Evolutionary conservation across 2,888 invertebrate species (phyloP), one percentile per base, ranked within the genome.

Genomic region (Steromphala cineraria): DNA sequence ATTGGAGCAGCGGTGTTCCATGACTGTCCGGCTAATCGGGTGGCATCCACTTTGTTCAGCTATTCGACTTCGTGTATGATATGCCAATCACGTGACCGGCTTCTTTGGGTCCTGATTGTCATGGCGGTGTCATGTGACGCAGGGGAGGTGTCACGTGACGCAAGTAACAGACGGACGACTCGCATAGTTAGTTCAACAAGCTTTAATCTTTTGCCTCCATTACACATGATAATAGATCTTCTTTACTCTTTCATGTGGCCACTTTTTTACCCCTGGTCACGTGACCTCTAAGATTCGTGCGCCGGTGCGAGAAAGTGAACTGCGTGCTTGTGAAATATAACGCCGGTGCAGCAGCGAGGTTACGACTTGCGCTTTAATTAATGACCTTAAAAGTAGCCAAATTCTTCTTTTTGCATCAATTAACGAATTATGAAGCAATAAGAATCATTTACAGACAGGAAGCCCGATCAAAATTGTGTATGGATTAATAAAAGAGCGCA

Each of bases 401-500:
- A 71, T 31, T 71, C 31, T 36, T 19, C 71, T 71, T 71, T 71
- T 71, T 71, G 36, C 36, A 31, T 15, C 36, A 71, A 71, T 71
- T 71, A 36, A 71, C 71, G 71, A 36, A 71, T 71, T 71, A 71
- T 36, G 40, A 28, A 28, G 62, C 62, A 62, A 62, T 62, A 62
- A 62, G 24, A 19, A 71, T 31, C 71, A 71, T 36, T 71, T 71
- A 40, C 40, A 31, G 36, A 40, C 71, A 71, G 71, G 71, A 71
- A 71, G 71, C 71, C 19, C 31, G 71, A 71, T 10, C 36, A 36
- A 71, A 71, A 71, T 71, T 71, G 71, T 71, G 71, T 71, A 71
- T 71, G 71, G 71, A 71, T 71, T 71, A 71, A 71, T 71, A 71
- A 71, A 62, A 71, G 71, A 71, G 71, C 71, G 36, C 31, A 31